Conservation (phyloP, 2,888 invertebrate species). For the Silvanus unidentatus region DNA sequence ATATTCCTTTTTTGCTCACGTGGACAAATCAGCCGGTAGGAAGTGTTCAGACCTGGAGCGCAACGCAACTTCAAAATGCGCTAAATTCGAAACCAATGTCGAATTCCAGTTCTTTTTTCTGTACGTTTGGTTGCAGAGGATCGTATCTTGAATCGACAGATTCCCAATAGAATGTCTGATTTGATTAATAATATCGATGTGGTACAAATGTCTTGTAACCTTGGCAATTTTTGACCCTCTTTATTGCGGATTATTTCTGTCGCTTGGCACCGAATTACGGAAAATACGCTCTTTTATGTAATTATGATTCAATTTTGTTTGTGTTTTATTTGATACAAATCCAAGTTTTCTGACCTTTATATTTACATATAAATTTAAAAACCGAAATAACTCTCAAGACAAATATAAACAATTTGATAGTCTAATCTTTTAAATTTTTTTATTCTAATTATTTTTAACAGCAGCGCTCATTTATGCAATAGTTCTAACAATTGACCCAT, state of each 20-base stretch:
- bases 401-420: too few species aligned
- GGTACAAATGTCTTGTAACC: slow-evolving; percentile 4
- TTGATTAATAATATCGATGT: not conserved
- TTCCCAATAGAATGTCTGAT: not conserved
- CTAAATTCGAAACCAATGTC: slow-evolving; percentile 11
- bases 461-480: too few species aligned
- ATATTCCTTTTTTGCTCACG: slow-evolving; percentile 38
- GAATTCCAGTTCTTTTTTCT: not conserved
- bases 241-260: slow-evolving; percentile 10
- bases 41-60: not conserved
- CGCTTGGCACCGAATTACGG: slow-evolving; percentile 16
- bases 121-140: slow-evolving; percentile 1
- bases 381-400: too few species aligned
- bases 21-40: slow-evolving; percentile 38
- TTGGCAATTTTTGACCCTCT: slow-evolving; percentile 15
- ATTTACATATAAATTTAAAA: too few species aligned
- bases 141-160: not conserved
- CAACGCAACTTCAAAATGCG: not conserved
- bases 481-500: too few species aligned
- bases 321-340: too few species aligned
- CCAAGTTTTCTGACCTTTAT: too few species aligned
- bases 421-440: too few species aligned
- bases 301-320: not conserved
- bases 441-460: too few species aligned
- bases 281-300: slow-evolving; percentile 5